Conservation (phyloP, 2,797 vertebrate species). For the Pristis pectinata region DNA sequence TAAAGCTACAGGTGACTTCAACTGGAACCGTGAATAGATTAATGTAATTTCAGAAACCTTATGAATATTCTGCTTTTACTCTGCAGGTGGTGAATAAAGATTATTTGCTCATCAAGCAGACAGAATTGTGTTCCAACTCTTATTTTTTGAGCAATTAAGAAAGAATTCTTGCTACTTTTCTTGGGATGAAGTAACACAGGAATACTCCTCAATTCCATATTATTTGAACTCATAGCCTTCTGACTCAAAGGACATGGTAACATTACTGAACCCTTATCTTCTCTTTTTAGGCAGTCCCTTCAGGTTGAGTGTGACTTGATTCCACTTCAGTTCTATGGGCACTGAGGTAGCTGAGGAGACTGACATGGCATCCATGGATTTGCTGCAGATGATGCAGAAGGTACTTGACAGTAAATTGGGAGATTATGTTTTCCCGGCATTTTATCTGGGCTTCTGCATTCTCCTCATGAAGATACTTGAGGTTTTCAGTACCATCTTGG, state of each 20-base stretch:
- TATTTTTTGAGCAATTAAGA: neutral
- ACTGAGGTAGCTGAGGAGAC: too few species aligned
- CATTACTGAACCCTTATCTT: neutral
- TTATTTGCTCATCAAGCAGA: neutral
- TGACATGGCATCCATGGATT: too few species aligned
- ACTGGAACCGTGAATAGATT: neutral
- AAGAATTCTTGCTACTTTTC: neutral
- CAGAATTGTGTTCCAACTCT: neutral
- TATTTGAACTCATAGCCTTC: neutral
- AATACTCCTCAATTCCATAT: neutral
- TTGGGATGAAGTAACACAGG: neutral
- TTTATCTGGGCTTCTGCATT: too few species aligned
- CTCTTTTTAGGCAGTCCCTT: too few species aligned
- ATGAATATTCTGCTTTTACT: neutral
- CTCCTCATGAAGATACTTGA: too few species aligned
- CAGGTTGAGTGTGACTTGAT: too few species aligned
- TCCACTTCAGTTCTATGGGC: too few species aligned
- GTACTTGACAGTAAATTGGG: too few species aligned
- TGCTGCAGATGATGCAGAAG: too few species aligned
- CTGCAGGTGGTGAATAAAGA: neutral
- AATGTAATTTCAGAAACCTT: neutral
- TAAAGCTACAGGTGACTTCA: neutral
- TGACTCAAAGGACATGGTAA: neutral
- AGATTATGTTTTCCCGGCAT: too few species aligned
- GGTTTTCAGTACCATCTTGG: too few species aligned